Conservation (phyloP, 2,797 vertebrate genomes). For the Eremophila alpestris region DNA sequence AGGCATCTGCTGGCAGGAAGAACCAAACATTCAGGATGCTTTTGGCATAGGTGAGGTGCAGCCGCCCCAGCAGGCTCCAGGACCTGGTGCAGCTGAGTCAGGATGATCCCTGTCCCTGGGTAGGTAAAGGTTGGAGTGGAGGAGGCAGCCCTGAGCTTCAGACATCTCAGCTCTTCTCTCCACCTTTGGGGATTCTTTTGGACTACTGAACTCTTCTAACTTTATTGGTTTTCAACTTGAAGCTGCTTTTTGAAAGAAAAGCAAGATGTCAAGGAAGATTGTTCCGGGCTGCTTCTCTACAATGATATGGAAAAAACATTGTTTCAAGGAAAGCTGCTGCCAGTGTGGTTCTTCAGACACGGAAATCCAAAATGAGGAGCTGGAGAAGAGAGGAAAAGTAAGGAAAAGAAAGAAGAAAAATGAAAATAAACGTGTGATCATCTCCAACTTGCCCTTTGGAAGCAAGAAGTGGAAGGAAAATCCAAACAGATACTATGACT, state of each 20-base stretch:
- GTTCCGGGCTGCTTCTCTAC: slow-evolving; percentile 23
- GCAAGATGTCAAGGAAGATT: slow-evolving; percentile 53
- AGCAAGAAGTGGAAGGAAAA: slow-evolving; percentile 77
- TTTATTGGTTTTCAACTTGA: neutral
- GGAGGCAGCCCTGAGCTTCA: neutral
- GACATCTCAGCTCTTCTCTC: neutral
- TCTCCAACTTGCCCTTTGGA: slow-evolving; percentile 85
- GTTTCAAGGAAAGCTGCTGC: slow-evolving; percentile 66
- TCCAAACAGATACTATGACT: slow-evolving; percentile 82
- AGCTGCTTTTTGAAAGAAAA: neutral
- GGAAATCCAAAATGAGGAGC: slow-evolving; percentile 51
- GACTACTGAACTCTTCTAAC: neutral
- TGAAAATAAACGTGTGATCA: slow-evolving; percentile 77
- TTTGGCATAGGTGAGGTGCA: neutral
- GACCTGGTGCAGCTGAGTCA: slow-evolving; percentile 54
- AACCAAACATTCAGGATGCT: slow-evolving; percentile 3
- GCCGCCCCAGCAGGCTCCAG: slow-evolving; percentile 54
- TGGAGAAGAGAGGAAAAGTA: slow-evolving; percentile 73
- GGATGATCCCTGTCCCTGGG: slow-evolving; percentile 55
- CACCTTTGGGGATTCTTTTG: neutral
- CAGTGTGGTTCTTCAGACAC: slow-evolving; percentile 48
- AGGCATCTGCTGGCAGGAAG: neutral
- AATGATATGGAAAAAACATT: slow-evolving; percentile 26
- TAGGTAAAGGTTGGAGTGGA: slow-evolving; percentile 50
- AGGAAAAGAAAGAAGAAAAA: slow-evolving; percentile 76